A percentile compares a stretch with the other conserved stretches of the same genome.
Conservation (phyloP, 92 coral and sea anemone species). For the Epizoanthus stellaris region DNA sequence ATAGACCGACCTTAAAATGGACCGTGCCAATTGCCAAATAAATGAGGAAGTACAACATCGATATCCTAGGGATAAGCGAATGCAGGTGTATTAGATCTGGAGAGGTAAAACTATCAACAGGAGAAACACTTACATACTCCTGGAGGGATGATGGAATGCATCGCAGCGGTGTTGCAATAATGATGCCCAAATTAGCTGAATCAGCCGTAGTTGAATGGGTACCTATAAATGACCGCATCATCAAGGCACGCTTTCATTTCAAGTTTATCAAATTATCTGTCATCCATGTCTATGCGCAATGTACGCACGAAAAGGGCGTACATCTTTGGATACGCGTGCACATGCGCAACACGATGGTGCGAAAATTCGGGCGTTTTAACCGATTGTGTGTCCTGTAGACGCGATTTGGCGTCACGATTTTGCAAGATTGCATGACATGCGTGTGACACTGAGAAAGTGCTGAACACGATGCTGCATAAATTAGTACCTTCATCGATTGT, state of each 20-base stretch:
- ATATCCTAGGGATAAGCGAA: slow-evolving; percentile 30
- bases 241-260: slow-evolving; percentile 42
- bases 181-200: slow-evolving; percentile 1
- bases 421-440: too few relatives aligned
- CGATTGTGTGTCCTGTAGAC: too few relatives aligned
- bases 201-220: slow-evolving; percentile 45
- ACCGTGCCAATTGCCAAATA: background rate
- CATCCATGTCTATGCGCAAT: background rate
- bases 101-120: background rate
- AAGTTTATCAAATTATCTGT: background rate
- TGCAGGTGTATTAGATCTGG: slow-evolving; percentile 25
- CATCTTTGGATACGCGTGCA: too few relatives aligned
- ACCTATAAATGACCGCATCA: slow-evolving; percentile 22
- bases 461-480: too few relatives aligned
- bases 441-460: too few relatives aligned
- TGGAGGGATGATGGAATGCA: slow-evolving; percentile 10
- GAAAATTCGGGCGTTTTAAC: too few relatives aligned
- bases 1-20: too few relatives aligned
- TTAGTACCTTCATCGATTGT: too few relatives aligned
- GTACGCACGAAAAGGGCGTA: background rate
- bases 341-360: too few relatives aligned
- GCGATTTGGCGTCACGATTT: too few relatives aligned
- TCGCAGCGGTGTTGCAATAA: slow-evolving; percentile 20
- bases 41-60: background rate
- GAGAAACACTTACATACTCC: slow-evolving; percentile 21